Percentiles rank a stretch among this genome's conserved stretches.
Evolutionary conservation across 2,888 invertebrate species (phyloP).

Genomic region (Mythimna ferrago): DNA sequence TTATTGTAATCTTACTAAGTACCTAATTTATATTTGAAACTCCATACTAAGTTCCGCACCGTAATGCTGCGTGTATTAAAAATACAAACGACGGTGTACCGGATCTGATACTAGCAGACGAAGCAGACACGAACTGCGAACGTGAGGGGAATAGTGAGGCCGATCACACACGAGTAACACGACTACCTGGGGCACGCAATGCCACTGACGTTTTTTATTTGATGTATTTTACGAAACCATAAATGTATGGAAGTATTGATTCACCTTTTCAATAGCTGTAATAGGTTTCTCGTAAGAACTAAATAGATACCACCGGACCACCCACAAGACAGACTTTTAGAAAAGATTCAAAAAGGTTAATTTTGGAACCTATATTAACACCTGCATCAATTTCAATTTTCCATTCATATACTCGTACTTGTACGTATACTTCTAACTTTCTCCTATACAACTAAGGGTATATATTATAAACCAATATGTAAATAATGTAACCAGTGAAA

Average conservation of each 20-base stretch:
- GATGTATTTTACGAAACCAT: conserved; percentile 6
- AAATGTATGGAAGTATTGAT: not conserved
- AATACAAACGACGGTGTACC: conserved; percentile 73
- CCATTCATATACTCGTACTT: too few relatives aligned
- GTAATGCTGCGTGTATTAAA: conserved; percentile 65
- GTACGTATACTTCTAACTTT: too few relatives aligned
- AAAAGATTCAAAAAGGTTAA: too few relatives aligned
- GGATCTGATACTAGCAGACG: conserved; percentile 77
- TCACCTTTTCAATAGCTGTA: not conserved
- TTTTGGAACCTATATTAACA: too few relatives aligned
- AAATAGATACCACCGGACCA: too few relatives aligned
- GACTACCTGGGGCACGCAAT: conserved; percentile 10
- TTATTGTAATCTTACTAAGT: conserved; percentile 40
- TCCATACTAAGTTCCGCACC: conserved; percentile 61
- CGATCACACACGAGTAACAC: conserved; percentile 39
- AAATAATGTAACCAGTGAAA: too few relatives aligned
- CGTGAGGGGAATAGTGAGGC: conserved; percentile 71
- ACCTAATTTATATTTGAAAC: conserved; percentile 55
- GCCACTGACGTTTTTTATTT: conserved; percentile 17
- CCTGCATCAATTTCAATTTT: too few relatives aligned
- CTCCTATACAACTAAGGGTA: too few relatives aligned
- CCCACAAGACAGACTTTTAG: too few relatives aligned
- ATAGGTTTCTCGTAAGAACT: too few relatives aligned
- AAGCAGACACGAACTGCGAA: conserved; percentile 71
- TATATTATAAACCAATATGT: too few relatives aligned